Base-by-base conservation (phyloP, 1,140 invertebrate species). In the Pseudachorutes palmiensis region DNA sequence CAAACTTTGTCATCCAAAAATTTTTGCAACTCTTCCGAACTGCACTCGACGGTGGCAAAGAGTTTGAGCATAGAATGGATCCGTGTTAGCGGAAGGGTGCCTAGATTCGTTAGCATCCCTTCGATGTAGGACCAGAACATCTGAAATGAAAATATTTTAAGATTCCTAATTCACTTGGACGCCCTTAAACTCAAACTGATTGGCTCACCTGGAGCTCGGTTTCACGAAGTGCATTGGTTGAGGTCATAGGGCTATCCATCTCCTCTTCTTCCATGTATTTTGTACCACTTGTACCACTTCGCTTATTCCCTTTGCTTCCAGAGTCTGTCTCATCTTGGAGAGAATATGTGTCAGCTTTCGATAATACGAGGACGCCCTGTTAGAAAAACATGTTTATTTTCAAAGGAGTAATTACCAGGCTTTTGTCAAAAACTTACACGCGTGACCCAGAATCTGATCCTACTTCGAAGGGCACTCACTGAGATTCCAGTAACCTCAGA, bases 51-150 rank as follows among this genome's bases (percentile, higher is more conserved):
- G 0, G 89, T 86, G 1, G 91, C 91, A 82, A 98, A 98, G 88
- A 98, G 93, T 77, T 94, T 92, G 28, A 98, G 80, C 92, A 98
- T 97, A 74, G 93, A 90, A 79, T 97, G 93, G 74, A 98, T 97
- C 62, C 95, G 81, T 72, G 97, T 94, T 49, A 97, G 79, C 0
- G 94, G 88, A 76, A 98, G 82, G 1, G 90, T 91, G 72, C 97
- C 93, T 64, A 98, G 81, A 82, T 97, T 98, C 0, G 93, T 94
- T 30, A 98, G 79, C 93, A 98, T 97, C 9, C 93, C 94, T 41
- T 94, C 88, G 75, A 97, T 95, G 75, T 97, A 97, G 0, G 92
- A 92, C 94, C 94, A 97, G 75, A 94, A 94, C 12, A 92, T 90
- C 80, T 84, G 71, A 1, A 76, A 74, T 12, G 9, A 16, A 32